Conservation (phyloP, 2,797 vertebrate species). For the Gymnoscopelus microlampas region DNA sequence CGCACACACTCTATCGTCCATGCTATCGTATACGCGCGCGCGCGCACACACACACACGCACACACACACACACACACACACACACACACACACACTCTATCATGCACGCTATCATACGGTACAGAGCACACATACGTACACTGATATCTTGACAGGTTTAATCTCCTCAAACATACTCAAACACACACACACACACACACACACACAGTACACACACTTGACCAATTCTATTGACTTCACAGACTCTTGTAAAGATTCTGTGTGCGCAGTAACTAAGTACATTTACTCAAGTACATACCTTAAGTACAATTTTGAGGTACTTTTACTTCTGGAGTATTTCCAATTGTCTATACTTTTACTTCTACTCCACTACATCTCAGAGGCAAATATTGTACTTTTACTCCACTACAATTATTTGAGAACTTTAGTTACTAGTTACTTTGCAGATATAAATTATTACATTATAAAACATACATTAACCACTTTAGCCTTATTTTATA, state of each 20-base stretch:
- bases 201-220: neutral
- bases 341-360: too few relatives aligned
- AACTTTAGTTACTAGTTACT: too few relatives aligned
- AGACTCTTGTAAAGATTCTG: slow-evolving; percentile 16
- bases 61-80: slow-evolving; percentile 25
- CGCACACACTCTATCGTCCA: slow-evolving; percentile 19
- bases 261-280: neutral
- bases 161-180: neutral
- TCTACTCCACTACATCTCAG: too few relatives aligned
- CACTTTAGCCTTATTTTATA: too few relatives aligned
- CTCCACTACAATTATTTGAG: too few relatives aligned
- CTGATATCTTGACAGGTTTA: slow-evolving; percentile 2
- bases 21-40: neutral
- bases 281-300: too few relatives aligned
- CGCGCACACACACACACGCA: slow-evolving; percentile 10
- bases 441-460: too few relatives aligned
- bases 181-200: neutral
- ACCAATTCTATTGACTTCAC: slow-evolving; percentile 39
- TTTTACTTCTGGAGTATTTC: too few relatives aligned
- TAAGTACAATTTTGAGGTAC: too few relatives aligned
- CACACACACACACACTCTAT: slow-evolving; percentile 23
- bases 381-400: too few relatives aligned
- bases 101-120: neutral
- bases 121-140: too few relatives aligned
- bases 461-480: slow-evolving; percentile 10